Base-by-base conservation (phyloP, 2,888 invertebrate species). In the Globia sparganii region DNA sequence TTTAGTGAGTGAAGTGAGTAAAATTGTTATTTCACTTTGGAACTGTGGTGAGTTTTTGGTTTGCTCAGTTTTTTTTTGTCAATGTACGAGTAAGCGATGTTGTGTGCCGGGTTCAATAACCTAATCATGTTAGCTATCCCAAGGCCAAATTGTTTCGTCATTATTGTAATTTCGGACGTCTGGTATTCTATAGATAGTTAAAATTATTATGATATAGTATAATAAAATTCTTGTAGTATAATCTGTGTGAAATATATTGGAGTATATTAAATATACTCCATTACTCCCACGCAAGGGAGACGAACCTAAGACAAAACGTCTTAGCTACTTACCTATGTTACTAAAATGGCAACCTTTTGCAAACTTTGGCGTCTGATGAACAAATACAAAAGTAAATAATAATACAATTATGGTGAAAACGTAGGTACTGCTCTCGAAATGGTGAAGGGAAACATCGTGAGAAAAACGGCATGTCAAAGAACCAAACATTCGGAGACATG, bases 21-120 rank as follows among this genome's bases (percentile, higher is more conserved):
- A 8, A 46, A 80, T 34, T 40, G 18, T 43, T 25, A 34, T 53
- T 53, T n/a, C 18, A 25, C 0, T 34, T 34, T 70, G n/a, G n/a
- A 58, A 21, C 28, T 34, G 25, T 67, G 75, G 78, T 78, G 46
- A 81, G 78, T 64, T 37, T 78, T 46, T 72, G 8, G 11, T 21
- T 15, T 18, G 1, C 9, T 43, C 0, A 21, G 1, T 53, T 53
- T 69, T 53, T 69, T 58, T 61, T 61, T 43, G 18, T 34, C 15
- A 31, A 18, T 40, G 8, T 13, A 37, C 37, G 37, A 8, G 15
- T 31, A 21, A 37, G 11, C 21, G 15, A 0, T 18, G 46, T 40
- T 56, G 18, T 43, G 8, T 46, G n/a, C 15, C 61, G 31, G 28
- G 11, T 64, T 25, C 40, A 15, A n/a, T 71, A 37, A 28, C 49